Percentiles rank a stretch among this genome's conserved stretches.
These are phyloP conservation scores for Boulengeromyrus knoepffleri DNA, from an alignment of 2,113 vertebrate species.

Conservation along the genomic window DNA sequence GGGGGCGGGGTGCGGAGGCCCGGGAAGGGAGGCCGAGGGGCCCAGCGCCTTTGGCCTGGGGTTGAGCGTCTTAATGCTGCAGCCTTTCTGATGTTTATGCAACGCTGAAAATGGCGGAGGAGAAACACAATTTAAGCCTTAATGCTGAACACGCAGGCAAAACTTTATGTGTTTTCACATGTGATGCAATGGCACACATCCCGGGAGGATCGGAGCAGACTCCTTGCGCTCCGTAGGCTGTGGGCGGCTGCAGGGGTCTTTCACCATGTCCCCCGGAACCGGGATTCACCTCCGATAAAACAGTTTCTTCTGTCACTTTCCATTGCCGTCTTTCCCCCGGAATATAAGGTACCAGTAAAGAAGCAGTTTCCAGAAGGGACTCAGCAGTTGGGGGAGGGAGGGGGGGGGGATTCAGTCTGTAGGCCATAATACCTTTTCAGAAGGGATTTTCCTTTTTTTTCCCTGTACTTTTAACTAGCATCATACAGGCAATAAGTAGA, in stretches of 20 bases:
- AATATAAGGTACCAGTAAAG: not conserved
- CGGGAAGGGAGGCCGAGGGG: conserved; percentile 56
- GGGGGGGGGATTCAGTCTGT: not conserved
- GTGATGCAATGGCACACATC: not conserved
- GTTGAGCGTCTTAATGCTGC: conserved; percentile 36
- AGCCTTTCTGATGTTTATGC: not conserved
- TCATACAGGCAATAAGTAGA: not conserved
- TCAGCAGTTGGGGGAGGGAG: not conserved
- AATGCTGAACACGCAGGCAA: not conserved
- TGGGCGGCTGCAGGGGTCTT: not conserved
- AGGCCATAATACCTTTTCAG: not conserved
- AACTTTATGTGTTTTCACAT: not conserved
- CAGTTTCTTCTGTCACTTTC: not conserved
- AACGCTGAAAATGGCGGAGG: not conserved
- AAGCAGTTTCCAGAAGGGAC: not conserved
- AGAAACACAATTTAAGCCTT: not conserved
- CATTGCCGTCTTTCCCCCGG: not conserved
- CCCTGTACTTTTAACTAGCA: not conserved
- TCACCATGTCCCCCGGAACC: not conserved
- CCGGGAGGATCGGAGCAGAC: not conserved
- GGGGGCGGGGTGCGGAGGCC: conserved; percentile 55
- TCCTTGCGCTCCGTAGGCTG: not conserved
- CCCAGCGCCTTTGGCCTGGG: conserved; percentile 48
- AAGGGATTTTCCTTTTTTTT: not conserved
- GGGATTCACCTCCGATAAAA: conserved; percentile 8